Evolutionary conservation across 2,888 invertebrate species (phyloP).

Genomic region (Cataglyphis albicans): DNA sequence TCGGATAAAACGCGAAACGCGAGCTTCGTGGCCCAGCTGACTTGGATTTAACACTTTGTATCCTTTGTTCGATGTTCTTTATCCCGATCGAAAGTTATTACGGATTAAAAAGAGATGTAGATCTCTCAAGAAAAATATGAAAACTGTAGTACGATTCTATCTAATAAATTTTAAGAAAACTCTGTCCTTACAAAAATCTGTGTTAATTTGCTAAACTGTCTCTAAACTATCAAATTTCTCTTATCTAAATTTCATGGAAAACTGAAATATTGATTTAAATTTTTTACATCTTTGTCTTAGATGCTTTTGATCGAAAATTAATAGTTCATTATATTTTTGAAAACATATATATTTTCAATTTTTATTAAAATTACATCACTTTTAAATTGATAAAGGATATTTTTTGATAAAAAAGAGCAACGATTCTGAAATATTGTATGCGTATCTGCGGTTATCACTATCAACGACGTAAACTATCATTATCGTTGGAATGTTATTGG

Average conservation of each 20-base stretch:
- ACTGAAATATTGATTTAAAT: not conserved
- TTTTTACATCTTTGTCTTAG: not conserved
- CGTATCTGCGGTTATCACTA: not conserved
- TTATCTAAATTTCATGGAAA: not conserved
- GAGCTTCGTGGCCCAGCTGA: conserved; percentile 63
- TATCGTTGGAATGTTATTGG: conserved; percentile 69
- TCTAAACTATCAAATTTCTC: not conserved
- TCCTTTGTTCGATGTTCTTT: conserved; percentile 14
- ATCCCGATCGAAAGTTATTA: not conserved
- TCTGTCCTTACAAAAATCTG: too few species aligned
- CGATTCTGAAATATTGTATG: not conserved
- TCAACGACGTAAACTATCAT: conserved; percentile 36
- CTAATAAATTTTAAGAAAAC: too few species aligned
- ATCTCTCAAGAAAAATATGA: too few species aligned
- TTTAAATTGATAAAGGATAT: not conserved
- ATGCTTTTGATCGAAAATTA: too few species aligned
- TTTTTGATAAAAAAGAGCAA: not conserved
- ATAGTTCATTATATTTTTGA: not conserved
- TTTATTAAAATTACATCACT: not conserved
- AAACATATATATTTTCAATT: not conserved
- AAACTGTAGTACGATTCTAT: too few species aligned
- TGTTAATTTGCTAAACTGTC: too few species aligned
- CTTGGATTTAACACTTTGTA: conserved; percentile 37
- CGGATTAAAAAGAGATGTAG: not conserved
- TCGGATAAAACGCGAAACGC: conserved; percentile 54